Evolutionary conservation across 2,888 invertebrate genomes (phyloP).

Genomic region (Andrena camellia): DNA sequence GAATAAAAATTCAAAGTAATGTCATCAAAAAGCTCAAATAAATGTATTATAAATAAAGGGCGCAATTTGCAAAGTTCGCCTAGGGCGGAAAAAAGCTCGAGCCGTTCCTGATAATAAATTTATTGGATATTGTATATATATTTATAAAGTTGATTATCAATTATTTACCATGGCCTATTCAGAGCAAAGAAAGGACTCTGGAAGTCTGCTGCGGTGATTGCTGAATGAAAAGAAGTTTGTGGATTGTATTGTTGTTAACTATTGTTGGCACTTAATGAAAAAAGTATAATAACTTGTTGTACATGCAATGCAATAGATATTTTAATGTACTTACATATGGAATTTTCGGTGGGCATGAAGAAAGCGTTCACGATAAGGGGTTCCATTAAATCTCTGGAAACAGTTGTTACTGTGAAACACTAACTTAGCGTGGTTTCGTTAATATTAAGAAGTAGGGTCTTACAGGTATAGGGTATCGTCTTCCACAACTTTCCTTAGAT

Average conservation of each 20-base stretch:
- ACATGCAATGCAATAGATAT: neutral
- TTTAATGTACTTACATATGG: slow-evolving; percentile 46
- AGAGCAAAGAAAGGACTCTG: slow-evolving; percentile 58
- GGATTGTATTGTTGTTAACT: neutral
- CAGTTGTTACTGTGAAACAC: neutral
- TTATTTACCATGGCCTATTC: slow-evolving; percentile 58
- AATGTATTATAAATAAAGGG: no score
- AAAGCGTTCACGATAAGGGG: slow-evolving; percentile 59
- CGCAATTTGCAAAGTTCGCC: no score
- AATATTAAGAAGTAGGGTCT: neutral
- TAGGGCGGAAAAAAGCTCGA: no score
- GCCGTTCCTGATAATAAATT: neutral
- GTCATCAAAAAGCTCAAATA: no score
- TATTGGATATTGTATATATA: neutral
- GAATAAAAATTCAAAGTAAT: no score
- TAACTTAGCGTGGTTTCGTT: neutral
- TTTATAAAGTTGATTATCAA: neutral
- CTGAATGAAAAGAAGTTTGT: slow-evolving; percentile 25
- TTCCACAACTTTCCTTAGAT: neutral
- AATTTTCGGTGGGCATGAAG: slow-evolving; percentile 42
- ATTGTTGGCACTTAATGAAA: neutral
- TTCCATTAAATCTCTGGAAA: slow-evolving; percentile 46
- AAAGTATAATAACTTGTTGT: neutral
- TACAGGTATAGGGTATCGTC: rapidly evolving
- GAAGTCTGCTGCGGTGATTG: slow-evolving; percentile 58